Base-by-base conservation (phyloP, 2,113 vertebrate genomes). In the Motacilla tschutschensis region DNA sequence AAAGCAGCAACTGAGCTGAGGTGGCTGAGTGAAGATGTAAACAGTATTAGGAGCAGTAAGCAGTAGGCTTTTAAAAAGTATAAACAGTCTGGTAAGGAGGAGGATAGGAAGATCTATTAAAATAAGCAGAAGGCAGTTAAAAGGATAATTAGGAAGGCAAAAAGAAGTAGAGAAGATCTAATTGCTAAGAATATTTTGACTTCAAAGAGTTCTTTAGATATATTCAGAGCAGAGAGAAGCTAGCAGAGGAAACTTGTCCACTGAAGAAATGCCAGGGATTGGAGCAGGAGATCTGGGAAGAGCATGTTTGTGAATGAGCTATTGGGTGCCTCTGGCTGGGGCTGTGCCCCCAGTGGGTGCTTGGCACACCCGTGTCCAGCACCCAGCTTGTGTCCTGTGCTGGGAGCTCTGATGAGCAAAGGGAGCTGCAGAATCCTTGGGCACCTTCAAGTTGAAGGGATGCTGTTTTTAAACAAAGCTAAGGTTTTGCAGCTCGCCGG, bases 91-190 rank as follows among this genome's bases (percentile, higher is more conserved):
- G 88, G 81, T 65, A 88, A 94, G 87, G 88, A 92, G 79, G 77
- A 93, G 92, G 91, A 63, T 83, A 90, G 92, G 70, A 92, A 94
- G 90, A 93, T 88, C 83, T 93, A 86, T 89, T 94, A 92, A 95
- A 96, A 94, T 93, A 95, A 96, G 92, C 92, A 96, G 92, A 94
- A 95, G 91, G 92, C 89, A 93, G 92, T 93, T 95, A 95, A 95
- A 95, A 95, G 91, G 92, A 79, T 93, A 94, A 95, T 95, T 92
- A 95, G 88, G 76, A 87, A 93, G 72, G 92, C 88, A 83, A 88
- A 92, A 94, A 91, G 92, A 88, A 91, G 67, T 92, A 82, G 78
- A 82, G 92, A 86, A 80, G 73, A 75, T 92, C 72, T 93, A 94
- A 93, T 91, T 93, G 88, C 92, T 82, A 74, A 75, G 91, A 88